Conservation (phyloP, 2,797 vertebrate species). For the Artibeus jamaicensis region DNA sequence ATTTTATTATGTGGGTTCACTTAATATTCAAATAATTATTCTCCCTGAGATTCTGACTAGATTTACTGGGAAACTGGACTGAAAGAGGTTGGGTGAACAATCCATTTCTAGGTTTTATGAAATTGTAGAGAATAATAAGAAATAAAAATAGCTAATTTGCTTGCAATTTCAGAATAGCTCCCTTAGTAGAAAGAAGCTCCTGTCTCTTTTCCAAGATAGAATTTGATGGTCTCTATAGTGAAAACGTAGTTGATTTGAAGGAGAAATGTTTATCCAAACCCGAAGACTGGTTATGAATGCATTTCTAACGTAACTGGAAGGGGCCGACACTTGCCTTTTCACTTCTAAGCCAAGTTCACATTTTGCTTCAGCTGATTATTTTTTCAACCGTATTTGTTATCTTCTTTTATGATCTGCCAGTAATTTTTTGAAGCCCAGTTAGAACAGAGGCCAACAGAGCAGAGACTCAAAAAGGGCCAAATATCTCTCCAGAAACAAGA, state of each 20-base stretch:
- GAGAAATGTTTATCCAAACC: constrained; percentile 72
- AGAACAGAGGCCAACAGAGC: constrained; percentile 84
- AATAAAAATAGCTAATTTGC: constrained; percentile 68
- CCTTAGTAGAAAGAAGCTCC: constrained; percentile 45
- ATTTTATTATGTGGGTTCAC: not conserved
- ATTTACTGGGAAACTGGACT: constrained; percentile 26
- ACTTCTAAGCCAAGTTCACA: constrained; percentile 85
- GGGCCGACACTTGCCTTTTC: constrained; percentile 76
- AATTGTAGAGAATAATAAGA: constrained; percentile 65
- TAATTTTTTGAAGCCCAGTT: constrained; percentile 82
- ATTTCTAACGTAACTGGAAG: constrained; percentile 79
- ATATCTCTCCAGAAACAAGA: constrained; percentile 79
- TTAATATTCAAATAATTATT: not conserved
- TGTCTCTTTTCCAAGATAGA: constrained; percentile 42
- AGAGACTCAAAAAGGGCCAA: constrained; percentile 75
- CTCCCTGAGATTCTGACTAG: not conserved
- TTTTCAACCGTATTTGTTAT: constrained; percentile 88
- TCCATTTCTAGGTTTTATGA: constrained; percentile 67
- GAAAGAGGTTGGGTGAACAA: not conserved
- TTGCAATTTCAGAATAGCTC: constrained; percentile 55
- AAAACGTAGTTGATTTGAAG: constrained; percentile 61
- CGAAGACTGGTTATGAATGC: constrained; percentile 76
- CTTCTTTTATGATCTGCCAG: constrained; percentile 89
- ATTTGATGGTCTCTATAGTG: constrained; percentile 57
- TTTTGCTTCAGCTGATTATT: constrained; percentile 88